phyloP scores from a whole-genome alignment of 2,888 invertebrate species.

The Nemotelus nigrinus region DNA sequence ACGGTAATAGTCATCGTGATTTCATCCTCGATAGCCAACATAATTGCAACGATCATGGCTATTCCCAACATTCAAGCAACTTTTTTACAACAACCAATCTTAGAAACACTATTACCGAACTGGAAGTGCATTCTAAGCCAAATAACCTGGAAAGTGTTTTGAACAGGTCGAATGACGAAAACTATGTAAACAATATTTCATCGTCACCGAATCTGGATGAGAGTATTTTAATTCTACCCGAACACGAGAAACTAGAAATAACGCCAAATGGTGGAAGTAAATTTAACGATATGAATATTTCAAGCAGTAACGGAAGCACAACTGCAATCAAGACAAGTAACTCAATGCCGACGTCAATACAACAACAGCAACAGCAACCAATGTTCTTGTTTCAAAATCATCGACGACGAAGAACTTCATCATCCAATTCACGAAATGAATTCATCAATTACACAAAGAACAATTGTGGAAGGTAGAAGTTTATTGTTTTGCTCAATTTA shows the following conservation, averaged over 20 bases:
- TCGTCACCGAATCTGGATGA: constrained; percentile 56
- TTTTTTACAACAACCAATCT: constrained; percentile 24
- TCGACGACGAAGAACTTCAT: constrained; percentile 59
- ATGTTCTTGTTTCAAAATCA: constrained; percentile 51
- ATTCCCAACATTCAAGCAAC: background rate
- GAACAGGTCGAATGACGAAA: background rate
- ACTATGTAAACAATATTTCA: background rate
- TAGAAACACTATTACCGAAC: constrained; percentile 54
- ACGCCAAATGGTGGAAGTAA: constrained; percentile 55
- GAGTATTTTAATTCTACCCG: constrained; percentile 60
- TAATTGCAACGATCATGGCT: background rate
- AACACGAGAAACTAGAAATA: constrained; percentile 60
- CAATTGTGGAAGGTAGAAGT: constrained; percentile 57
- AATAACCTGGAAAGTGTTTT: background rate
- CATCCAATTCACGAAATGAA: constrained; percentile 60
- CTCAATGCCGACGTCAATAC: background rate
- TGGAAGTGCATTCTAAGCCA: constrained; percentile 52
- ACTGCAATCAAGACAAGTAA: constrained; percentile 50
- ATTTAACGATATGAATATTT: constrained; percentile 54
- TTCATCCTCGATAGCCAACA: background rate
- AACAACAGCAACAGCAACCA: constrained; percentile 17
- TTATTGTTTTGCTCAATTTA: background rate
- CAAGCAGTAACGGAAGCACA: constrained; percentile 55
- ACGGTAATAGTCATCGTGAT: constrained; percentile 21
- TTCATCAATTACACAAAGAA: constrained; percentile 55